A percentile compares a stretch with the other conserved stretches of the same genome.
Evolutionary conservation across 92 coral and sea anemone genomes (phyloP).

Genomic region (Paramuricea clavata): DNA sequence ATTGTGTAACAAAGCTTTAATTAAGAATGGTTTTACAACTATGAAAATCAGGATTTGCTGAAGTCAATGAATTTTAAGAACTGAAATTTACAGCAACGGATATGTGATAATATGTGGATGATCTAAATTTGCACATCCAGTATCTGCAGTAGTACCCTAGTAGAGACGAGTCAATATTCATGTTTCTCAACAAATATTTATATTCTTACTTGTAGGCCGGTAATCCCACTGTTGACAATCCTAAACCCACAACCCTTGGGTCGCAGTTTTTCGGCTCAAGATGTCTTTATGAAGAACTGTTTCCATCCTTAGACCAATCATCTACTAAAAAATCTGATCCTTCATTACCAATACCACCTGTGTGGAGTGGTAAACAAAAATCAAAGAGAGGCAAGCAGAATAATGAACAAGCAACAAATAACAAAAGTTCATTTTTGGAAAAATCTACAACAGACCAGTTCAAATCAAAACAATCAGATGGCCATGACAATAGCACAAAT

Average conservation of each 20-base stretch:
- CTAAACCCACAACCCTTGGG: neutral
- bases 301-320: slow-evolving; percentile 1
- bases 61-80: too few species aligned
- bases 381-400: neutral
- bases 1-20: too few species aligned
- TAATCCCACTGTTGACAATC: neutral
- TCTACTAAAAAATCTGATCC: neutral
- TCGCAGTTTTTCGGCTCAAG: slow-evolving; percentile 27
- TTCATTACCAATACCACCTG: neutral
- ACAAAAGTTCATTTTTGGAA: neutral
- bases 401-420: neutral
- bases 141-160: neutral
- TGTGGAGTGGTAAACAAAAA: neutral
- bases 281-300: slow-evolving; percentile 28
- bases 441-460: neutral
- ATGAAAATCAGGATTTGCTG: too few species aligned
- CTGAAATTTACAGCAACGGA: too few species aligned
- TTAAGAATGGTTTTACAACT: too few species aligned
- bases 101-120: too few species aligned
- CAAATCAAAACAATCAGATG: neutral
- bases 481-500: neutral
- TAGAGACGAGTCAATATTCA: too few species aligned
- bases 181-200: too few species aligned
- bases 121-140: too few species aligned
- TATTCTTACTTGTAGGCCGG: neutral